Evolutionary conservation across 2,113 vertebrate species (phyloP), one percentile per base, ranked within the genome.

Genomic region (Carassius gibelio): DNA sequence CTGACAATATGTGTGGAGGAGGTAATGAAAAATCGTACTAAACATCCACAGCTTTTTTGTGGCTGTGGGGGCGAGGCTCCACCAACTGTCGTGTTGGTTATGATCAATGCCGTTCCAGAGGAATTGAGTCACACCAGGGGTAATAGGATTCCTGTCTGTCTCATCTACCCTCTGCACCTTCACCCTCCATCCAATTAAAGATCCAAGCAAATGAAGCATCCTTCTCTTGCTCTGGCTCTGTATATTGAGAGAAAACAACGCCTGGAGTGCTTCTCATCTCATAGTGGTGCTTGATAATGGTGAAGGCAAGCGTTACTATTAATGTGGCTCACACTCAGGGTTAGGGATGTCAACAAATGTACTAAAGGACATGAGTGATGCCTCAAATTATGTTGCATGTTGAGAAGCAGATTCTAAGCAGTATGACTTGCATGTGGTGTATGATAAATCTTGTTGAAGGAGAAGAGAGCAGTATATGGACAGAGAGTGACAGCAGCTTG

Each of bases 141-240:
- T 82, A 85, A 81, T 62, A 64, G 52, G 74, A 48, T 85, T 87
- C 66, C 80, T 23, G 83, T 75, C 23, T 68, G 79, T 66, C 78
- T 87, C 26, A 64, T 88, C 68, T 74, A 69, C 68, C 55, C 75
- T 80, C 69, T 83, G 68, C 55, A 77, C 81, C 68, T 66, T 48
- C n/a, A 80, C 30, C 76, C 59, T 61, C 34, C 75, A 38, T 79
- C 83, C 45, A 87, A 89, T 89, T 89, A 85, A 78, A 79, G 68
- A 82, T 86, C 76, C 45, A 45, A 45, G 8, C 48, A 55, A 84
- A 80, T 61, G 61, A 71, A 57, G 26, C 15, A 55, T 26, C 10
- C 34, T 48, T 34, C 74, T 38, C 10, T 9, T 48, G 26, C 45
- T 72, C 34, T 14, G 30, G 78, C 75, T 86, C 62, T 34, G 74